phyloP scores from a whole-genome alignment of 2,888 invertebrate species.

The Patella ulyssiponensis region DNA sequence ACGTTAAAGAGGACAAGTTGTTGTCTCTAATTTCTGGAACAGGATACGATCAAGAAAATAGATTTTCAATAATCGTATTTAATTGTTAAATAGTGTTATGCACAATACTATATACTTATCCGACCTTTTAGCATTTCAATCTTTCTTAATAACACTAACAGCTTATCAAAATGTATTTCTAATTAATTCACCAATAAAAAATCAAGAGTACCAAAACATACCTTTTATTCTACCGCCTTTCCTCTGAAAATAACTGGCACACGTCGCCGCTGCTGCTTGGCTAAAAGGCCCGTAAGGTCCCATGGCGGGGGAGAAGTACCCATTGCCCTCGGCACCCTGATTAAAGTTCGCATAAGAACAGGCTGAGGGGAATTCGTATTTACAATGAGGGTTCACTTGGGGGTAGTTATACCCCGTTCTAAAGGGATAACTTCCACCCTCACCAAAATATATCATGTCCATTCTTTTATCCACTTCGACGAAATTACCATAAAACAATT shows the following conservation, averaged over 20 bases:
- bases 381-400: constrained; percentile 23
- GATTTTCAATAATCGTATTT: no score
- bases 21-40: no score
- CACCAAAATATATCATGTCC: constrained; percentile 30
- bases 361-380: constrained; percentile 24
- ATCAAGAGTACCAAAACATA: not conserved
- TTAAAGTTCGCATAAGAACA: constrained; percentile 24
- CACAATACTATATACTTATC: no score
- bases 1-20: no score
- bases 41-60: no score
- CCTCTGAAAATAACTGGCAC: constrained; percentile 21
- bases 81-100: no score
- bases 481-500: no score
- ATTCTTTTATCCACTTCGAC: constrained; percentile 6
- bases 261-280: constrained; percentile 14
- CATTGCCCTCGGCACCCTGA: constrained; percentile 21
- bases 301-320: constrained; percentile 24
- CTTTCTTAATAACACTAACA: no score
- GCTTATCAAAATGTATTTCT: no score
- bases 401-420: constrained; percentile 19
- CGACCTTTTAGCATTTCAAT: no score
- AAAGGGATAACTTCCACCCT: constrained; percentile 23
- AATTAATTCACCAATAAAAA: no score
- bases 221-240: constrained; percentile 24
- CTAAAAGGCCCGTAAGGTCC: constrained; percentile 19